A percentile compares a stretch with the other conserved stretches of the same genome.
phyloP scores from a whole-genome alignment of 2,888 invertebrate genomes.

The Leptinotarsa tumamoca region DNA sequence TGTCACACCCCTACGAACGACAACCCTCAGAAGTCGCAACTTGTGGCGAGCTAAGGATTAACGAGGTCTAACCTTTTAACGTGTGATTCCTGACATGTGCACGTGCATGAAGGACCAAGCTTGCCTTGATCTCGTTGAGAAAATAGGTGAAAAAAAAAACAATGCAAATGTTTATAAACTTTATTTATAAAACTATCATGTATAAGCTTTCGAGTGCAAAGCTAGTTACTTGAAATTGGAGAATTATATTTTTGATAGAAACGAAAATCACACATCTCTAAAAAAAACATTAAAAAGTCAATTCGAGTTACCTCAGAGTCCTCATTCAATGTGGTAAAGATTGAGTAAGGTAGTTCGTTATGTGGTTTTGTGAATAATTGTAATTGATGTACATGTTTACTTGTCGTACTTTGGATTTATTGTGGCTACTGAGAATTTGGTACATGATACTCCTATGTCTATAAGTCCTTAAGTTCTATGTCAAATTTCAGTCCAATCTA shows the following conservation, averaged over 20 bases:
- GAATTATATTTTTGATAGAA: background rate
- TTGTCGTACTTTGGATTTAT: constrained; percentile 20
- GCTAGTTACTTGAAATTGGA: background rate
- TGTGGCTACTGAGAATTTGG: constrained; percentile 17
- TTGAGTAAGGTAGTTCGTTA: background rate
- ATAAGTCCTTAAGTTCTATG: constrained; percentile 21
- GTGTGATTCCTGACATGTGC: too few relatives aligned
- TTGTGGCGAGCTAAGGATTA: too few relatives aligned
- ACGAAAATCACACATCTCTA: background rate
- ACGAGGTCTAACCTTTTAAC: too few relatives aligned
- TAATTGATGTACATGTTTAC: constrained; percentile 14
- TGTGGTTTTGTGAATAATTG: constrained; percentile 6
- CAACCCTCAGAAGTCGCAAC: too few relatives aligned
- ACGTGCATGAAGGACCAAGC: too few relatives aligned
- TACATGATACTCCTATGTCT: constrained; percentile 27
- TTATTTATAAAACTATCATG: background rate
- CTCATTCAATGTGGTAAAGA: background rate
- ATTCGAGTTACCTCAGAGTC: background rate
- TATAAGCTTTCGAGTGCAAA: too few relatives aligned
- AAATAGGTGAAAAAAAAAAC: background rate
- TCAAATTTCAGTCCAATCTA: constrained; percentile 28
- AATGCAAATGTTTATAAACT: background rate
- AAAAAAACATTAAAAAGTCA: constrained; percentile 3
- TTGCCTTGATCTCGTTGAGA: too few relatives aligned
- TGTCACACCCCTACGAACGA: too few relatives aligned